These are phyloP conservation scores for Thymelicus sylvestris DNA, from an alignment of 2,888 invertebrate genomes.

Conservation along the genomic window DNA sequence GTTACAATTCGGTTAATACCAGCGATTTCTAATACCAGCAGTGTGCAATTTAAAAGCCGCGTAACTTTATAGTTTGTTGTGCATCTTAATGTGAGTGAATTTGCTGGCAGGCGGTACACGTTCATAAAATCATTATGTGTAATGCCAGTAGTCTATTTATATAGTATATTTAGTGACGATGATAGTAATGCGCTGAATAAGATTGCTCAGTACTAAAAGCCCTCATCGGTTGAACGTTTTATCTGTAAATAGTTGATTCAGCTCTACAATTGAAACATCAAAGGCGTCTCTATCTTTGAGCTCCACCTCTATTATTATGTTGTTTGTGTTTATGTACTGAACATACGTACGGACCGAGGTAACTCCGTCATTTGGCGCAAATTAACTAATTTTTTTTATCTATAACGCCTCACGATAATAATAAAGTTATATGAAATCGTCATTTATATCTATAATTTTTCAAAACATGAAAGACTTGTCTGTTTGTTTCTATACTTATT, in stretches of 20 bases:
- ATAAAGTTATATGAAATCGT: no score
- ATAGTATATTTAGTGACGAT: slow-evolving; percentile 13
- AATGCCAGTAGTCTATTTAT: slow-evolving; percentile 13
- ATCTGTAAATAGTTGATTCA: slow-evolving; percentile 28
- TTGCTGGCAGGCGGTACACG: slow-evolving; percentile 7
- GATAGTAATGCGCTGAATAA: slow-evolving; percentile 4
- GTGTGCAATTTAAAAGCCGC: background rate
- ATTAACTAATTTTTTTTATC: background rate
- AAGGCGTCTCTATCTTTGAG: slow-evolving; percentile 21
- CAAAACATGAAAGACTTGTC: no score
- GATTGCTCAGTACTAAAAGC: slow-evolving; percentile 23
- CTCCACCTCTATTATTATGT: slow-evolving; percentile 9
- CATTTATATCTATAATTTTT: no score
- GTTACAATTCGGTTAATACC: no score
- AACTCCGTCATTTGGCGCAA: background rate
- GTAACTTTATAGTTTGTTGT: slow-evolving; percentile 1
- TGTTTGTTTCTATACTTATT: no score
- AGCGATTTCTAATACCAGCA: background rate
- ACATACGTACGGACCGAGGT: background rate
- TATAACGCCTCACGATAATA: no score
- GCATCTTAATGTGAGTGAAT: slow-evolving; percentile 8
- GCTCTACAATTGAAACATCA: slow-evolving; percentile 33
- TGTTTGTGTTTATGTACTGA: slow-evolving; percentile 21
- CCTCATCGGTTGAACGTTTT: slow-evolving; percentile 27
- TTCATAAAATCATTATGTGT: slow-evolving; percentile 7